Evolutionary conservation across 2,888 invertebrate genomes (phyloP).

Genomic region (Mythimna lalbum): DNA sequence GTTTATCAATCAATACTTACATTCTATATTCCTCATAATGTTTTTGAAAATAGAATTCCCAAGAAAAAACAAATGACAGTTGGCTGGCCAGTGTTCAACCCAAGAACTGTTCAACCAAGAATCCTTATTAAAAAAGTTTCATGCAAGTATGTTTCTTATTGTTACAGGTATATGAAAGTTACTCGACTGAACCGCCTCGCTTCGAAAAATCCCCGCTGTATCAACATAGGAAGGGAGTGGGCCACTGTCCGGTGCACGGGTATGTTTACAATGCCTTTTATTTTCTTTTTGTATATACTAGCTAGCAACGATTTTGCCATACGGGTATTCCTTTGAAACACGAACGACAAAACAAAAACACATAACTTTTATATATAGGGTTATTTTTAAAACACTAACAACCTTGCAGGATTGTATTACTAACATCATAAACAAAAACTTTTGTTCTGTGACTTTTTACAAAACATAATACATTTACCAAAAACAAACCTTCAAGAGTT

Average conservation of each 20-base stretch:
- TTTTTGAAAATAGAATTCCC: no score
- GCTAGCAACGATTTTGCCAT: no score
- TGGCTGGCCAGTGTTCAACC: slow-evolving; percentile 10
- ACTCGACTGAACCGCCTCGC: slow-evolving; percentile 79
- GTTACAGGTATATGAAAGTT: slow-evolving; percentile 84
- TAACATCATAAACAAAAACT: no score
- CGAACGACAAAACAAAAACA: no score
- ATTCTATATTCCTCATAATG: no score
- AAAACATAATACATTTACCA: no score
- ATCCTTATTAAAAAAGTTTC: neutral
- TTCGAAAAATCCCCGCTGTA: slow-evolving; percentile 82
- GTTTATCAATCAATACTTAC: no score
- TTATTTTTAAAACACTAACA: no score
- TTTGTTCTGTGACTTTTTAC: no score
- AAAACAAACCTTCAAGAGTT: no score
- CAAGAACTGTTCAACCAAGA: neutral
- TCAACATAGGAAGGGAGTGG: slow-evolving; percentile 76
- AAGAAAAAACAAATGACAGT: neutral
- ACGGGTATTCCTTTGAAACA: neutral
- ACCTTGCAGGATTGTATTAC: no score
- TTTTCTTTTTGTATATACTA: neutral
- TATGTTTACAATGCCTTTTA: slow-evolving; percentile 59
- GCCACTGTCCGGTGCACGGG: slow-evolving; percentile 79
- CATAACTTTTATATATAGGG: no score
- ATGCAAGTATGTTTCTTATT: slow-evolving; percentile 25